Evolutionary conservation across 2,797 vertebrate genomes (phyloP), one percentile per base, ranked within the genome.

Genomic region (Spondyliosoma cantharus): DNA sequence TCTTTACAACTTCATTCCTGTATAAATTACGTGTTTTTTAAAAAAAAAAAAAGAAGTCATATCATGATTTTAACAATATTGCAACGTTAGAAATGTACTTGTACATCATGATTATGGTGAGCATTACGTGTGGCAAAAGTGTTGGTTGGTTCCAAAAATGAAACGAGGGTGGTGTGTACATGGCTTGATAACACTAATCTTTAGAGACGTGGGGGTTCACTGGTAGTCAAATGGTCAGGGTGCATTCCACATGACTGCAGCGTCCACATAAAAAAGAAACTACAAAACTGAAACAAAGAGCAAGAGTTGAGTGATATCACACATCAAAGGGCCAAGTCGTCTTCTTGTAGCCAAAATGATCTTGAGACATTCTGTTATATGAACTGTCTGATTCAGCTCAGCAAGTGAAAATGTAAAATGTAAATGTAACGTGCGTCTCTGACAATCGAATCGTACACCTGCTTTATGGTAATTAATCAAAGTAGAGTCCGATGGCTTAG

Each of bases 181-280:
- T 48, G 32, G 27, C 45, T 22, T 50, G 60, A 64, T 64, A 63
- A 69, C 27, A 42, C 46, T 49, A 27, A 71, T 53, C 37, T 48
- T 37, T 17, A 56, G 25, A 57, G 25, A 59, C 13, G 32, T 13
- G 8, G 0, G 37, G 19, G n/a, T 42, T 49, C 58, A 15, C 48
- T 49, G 46, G 48, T 50, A 24, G 52, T n/a, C 16, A 20, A 7
- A 24, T 24, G 19, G 16, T 46, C n/a, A 5, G 63, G 29, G 27
- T 27, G 27, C 24, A 4, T 13, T 42, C 20, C 5, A 59, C 63
- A 49, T 14, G 27, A 37, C 4, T 2, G 12, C 13, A 16, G 8
- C 3, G 9, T 46, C 24, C 25, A 37, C 9, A 2, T 12, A 15
- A 49, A 64, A 57, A 27, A 46, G 3, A 32, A 50, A 49, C 5